phyloP scores from a whole-genome alignment of 1,140 invertebrate species.

The Pseudomyrmex sp. region DNA sequence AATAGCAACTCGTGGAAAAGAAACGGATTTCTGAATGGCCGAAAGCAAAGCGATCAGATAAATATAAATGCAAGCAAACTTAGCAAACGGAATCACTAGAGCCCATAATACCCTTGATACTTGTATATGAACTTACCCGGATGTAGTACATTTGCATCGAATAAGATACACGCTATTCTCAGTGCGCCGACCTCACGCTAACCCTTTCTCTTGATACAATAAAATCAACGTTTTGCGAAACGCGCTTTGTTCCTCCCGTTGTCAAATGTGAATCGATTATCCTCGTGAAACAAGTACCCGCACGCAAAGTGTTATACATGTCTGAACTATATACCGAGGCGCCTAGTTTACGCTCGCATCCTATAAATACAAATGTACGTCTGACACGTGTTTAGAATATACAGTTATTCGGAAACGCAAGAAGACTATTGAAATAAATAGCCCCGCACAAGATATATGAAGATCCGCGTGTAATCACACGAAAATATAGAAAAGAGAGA shows the following conservation, averaged over 20 bases:
- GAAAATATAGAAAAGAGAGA: constrained; percentile 26
- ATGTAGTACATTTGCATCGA: constrained; percentile 11
- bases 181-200: background rate
- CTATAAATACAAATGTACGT: constrained; percentile 68
- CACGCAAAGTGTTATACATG: background rate
- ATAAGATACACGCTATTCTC: background rate
- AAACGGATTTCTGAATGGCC: background rate
- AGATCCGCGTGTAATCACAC: background rate
- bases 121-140: background rate
- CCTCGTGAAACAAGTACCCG: background rate
- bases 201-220: background rate
- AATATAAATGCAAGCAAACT: background rate
- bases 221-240: constrained; percentile 8
- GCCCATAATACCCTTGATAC: no score
- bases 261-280: constrained; percentile 34
- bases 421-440: background rate
- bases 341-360: background rate
- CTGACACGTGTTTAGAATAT: constrained; percentile 44
- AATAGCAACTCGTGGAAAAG: no score
- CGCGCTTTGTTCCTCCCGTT: background rate
- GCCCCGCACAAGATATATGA: background rate
- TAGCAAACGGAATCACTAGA: background rate
- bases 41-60: background rate
- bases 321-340: no score
- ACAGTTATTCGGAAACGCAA: background rate